Evolutionary conservation across 2,888 invertebrate genomes (phyloP).

Genomic region (Candidula unifasciata): DNA sequence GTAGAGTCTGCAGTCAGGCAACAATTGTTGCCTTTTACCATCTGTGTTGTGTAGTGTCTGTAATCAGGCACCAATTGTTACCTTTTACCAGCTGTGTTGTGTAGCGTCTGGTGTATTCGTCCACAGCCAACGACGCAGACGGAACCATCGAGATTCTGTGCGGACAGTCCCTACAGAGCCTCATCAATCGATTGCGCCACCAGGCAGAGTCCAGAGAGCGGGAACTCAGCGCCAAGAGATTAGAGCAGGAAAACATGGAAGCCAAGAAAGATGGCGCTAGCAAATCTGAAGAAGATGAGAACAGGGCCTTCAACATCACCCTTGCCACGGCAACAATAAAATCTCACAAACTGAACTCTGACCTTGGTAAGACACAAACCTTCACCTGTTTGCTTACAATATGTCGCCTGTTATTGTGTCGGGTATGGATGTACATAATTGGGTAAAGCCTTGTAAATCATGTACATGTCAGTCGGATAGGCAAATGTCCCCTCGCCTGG

Average conservation of each 20-base stretch:
- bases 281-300: constrained; percentile 48
- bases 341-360: constrained; percentile 38
- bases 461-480: no score
- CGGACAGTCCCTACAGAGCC: constrained; percentile 62
- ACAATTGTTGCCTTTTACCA: no score
- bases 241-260: background rate
- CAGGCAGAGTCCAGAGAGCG: constrained; percentile 53
- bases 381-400: no score
- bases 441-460: no score
- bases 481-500: no score
- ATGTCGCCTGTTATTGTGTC: no score
- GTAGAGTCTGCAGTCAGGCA: no score
- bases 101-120: background rate
- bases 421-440: no score
- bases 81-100: no score
- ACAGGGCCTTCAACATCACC: background rate
- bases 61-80: background rate
- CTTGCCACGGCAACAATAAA: background rate
- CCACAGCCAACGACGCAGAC: constrained; percentile 62
- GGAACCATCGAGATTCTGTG: constrained; percentile 67
- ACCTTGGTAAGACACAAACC: constrained; percentile 43
- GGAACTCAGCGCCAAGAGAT: constrained; percentile 17
- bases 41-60: no score
- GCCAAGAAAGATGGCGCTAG: constrained; percentile 48
- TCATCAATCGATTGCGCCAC: constrained; percentile 58